These are phyloP conservation scores for Centruroides sculpturatus DNA, from an alignment of 1,140 invertebrate genomes.

Conservation along the genomic window DNA sequence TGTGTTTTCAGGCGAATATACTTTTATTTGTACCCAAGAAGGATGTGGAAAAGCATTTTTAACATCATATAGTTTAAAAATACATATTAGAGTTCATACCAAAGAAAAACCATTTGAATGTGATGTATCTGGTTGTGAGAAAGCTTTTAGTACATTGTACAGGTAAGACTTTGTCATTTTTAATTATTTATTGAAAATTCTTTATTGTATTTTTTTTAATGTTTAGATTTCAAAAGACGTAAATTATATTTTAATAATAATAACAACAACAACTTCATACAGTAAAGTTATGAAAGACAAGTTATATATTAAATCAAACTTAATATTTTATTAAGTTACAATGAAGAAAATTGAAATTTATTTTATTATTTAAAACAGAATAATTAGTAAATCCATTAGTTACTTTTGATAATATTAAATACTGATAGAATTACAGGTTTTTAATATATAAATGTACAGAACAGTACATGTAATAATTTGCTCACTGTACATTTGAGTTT, in stretches of 20 bases:
- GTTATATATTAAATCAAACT: background rate
- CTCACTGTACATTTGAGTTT: no score
- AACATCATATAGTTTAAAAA: slow-evolving; percentile 76
- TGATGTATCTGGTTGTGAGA: slow-evolving; percentile 50
- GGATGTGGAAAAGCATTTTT: slow-evolving; percentile 85
- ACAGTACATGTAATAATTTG: no score
- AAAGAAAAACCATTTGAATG: slow-evolving; percentile 80
- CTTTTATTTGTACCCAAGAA: slow-evolving; percentile 75
- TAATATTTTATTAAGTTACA: no score
- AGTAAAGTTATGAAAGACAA: background rate
- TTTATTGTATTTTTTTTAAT: no score
- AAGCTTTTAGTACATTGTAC: slow-evolving; percentile 88
- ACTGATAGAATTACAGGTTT: no score
- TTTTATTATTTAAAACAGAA: no score
- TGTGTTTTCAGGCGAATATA: slow-evolving; percentile 64
- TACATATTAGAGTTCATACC: slow-evolving; percentile 86
- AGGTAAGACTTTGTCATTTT: slow-evolving; percentile 30
- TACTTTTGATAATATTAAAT: no score
- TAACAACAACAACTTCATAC: background rate
- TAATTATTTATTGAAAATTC: no score
- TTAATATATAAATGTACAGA: no score
- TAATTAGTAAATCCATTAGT: no score
- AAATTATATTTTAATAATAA: background rate
- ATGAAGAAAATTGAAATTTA: no score
- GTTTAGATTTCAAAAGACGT: background rate